phyloP scores from a whole-genome alignment of 1,140 invertebrate genomes.

The Homalodisca vitripennis region DNA sequence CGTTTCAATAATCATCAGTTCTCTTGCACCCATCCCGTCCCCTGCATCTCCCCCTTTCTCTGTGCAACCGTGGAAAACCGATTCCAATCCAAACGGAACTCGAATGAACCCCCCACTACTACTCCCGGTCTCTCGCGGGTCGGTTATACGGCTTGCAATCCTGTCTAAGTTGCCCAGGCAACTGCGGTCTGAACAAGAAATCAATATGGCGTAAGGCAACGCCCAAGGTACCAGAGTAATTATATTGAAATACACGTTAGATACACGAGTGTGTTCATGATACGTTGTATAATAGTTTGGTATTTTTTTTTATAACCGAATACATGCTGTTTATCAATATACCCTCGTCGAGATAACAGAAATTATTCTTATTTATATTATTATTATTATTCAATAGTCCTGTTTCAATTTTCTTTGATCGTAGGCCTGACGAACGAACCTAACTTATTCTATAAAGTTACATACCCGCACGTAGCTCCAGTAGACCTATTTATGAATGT shows the following conservation, averaged over 20 bases:
- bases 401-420: no score
- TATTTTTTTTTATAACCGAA: no score
- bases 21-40: slow-evolving; percentile 43
- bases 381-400: background rate
- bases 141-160: slow-evolving; percentile 28
- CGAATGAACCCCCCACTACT: slow-evolving; percentile 15
- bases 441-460: no score
- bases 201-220: slow-evolving; percentile 17
- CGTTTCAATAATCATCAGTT: slow-evolving; percentile 39
- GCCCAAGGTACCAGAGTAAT: no score
- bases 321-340: background rate
- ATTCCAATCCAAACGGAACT: slow-evolving; percentile 21
- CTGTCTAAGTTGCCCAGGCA: slow-evolving; percentile 1
- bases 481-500: no score
- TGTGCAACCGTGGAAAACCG: slow-evolving; percentile 45
- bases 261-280: no score
- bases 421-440: no score
- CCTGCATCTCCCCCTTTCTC: slow-evolving; percentile 46
- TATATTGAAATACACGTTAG: no score
- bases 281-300: no score
- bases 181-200: background rate
- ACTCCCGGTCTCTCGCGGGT: background rate
- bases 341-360: background rate
- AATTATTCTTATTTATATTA: background rate
- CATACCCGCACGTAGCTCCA: no score